Evolutionary conservation across 2,888 invertebrate species (phyloP), one percentile per base, ranked within the genome.

Genomic region (Gerosis bhagava): DNA sequence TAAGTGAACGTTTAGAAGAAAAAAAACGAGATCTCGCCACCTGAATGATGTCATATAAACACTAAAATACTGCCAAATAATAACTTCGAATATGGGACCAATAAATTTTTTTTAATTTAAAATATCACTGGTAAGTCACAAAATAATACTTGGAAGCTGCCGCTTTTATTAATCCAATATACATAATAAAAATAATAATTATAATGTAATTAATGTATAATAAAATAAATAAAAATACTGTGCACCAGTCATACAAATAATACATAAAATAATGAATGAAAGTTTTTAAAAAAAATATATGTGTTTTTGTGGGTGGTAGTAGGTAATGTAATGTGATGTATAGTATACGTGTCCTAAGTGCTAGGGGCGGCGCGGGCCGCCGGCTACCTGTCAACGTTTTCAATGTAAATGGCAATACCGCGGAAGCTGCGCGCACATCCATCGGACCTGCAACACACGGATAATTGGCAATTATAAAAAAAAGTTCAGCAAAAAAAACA

Each of bases 1-100:
- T n/a, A n/a, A 77, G 70, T 74, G 75, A 84, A 82, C 73, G 64
- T 67, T 71, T 63, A 73, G 60, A 73, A n/a, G n/a, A n/a, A n/a
- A n/a, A n/a, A 75, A 76, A 39, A 46, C 65, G 83, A 84, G 83
- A 83, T 83, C 84, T 69, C 70, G 76, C 70, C 79, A 67, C 73
- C 75, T n/a, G n/a, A n/a, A n/a, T 70, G 72, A 67, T 72, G 73
- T 72, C 59, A 63, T 65, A n/a, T n/a, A n/a, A 51, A 57, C 69
- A 78, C 66, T 84, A n/a, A n/a, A 86, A 87, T 87, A 87, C 87
- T 84, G 86, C 71, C 80, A 73, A 81, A 77, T 76, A 75, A 77
- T 77, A 65, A 78, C 73, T 57, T 56, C 55, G 26, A 10, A 41
- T 31, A 17, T 7, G 13, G 13, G 17, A 39, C 7, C 12, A 39